A percentile compares a stretch with the other conserved stretches of the same genome.
phyloP scores from a whole-genome alignment of 2,888 invertebrate genomes.

The Drosophila siamana region DNA sequence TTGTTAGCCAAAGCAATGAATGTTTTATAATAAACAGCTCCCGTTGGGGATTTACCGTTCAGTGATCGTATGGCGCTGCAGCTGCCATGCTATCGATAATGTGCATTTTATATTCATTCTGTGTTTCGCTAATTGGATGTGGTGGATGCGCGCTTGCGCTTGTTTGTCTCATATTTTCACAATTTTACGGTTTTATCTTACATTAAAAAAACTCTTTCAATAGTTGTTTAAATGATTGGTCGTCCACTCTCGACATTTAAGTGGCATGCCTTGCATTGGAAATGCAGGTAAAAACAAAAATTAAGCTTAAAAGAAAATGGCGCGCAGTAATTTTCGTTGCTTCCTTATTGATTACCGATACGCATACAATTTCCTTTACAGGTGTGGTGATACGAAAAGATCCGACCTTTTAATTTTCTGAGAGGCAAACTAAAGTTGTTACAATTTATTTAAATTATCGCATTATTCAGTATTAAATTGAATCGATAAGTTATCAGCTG shows the following conservation, averaged over 20 bases:
- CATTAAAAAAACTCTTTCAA: too few relatives aligned
- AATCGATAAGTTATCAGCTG: constrained; percentile 25
- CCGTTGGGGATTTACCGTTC: constrained; percentile 55
- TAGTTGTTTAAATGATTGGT: too few relatives aligned
- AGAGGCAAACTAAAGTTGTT: too few relatives aligned
- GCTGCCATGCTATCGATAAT: constrained; percentile 6
- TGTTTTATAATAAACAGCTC: constrained; percentile 52
- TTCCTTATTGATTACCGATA: constrained; percentile 5
- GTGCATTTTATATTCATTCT: neutral
- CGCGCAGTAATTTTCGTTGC: constrained; percentile 16
- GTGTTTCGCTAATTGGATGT: constrained; percentile 37
- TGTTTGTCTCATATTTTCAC: neutral
- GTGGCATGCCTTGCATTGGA: constrained; percentile 28
- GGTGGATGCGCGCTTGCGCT: constrained; percentile 30
- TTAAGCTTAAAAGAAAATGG: constrained; percentile 16
- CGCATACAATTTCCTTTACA: neutral
- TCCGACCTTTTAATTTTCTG: too few relatives aligned
- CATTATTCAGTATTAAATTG: too few relatives aligned
- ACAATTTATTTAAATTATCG: too few relatives aligned
- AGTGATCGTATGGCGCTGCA: constrained; percentile 62
- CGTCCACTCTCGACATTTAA: constrained; percentile 20
- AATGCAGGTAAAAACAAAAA: too few relatives aligned
- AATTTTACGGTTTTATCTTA: too few relatives aligned
- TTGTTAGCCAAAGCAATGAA: constrained; percentile 42
- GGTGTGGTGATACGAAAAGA: too few relatives aligned